Evolutionary conservation across 64 coral and sea anemone species (phyloP).

Genomic region (Pocillopora damicornis): DNA sequence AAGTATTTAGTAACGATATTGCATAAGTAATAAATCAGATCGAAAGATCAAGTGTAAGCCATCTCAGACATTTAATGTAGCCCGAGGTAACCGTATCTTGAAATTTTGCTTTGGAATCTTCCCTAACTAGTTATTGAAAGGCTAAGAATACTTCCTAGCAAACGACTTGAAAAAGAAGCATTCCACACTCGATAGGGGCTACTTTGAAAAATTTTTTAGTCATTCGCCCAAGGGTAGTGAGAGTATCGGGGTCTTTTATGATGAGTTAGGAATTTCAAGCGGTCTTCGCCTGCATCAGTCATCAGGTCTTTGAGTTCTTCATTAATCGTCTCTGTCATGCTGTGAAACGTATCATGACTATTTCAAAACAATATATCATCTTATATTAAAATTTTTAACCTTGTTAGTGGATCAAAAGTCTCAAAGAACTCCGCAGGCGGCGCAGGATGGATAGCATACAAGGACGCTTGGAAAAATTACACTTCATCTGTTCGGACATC

Average conservation of each 20-base stretch:
- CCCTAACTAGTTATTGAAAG: neutral
- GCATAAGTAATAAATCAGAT: neutral
- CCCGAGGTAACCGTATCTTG: neutral
- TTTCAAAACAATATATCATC: slow-evolving; percentile 19
- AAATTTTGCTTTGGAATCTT: neutral
- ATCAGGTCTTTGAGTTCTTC: slow-evolving; percentile 8
- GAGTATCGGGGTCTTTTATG: neutral
- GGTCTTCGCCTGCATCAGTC: neutral
- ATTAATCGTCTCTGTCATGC: neutral
- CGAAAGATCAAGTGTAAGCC: neutral
- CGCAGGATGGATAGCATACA: neutral
- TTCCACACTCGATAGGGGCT: neutral
- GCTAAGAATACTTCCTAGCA: neutral
- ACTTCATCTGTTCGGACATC: neutral
- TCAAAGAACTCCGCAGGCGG: neutral
- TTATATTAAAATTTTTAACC: slow-evolving; percentile 38
- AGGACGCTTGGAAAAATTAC: neutral
- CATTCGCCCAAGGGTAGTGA: neutral
- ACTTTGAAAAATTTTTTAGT: neutral
- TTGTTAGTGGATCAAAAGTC: neutral
- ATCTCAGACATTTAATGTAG: neutral
- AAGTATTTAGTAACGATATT: neutral
- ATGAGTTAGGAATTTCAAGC: slow-evolving; percentile 21
- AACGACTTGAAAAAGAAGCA: neutral
- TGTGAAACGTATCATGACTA: slow-evolving; percentile 11